These are phyloP conservation scores for Synanthedon andrenaeformis DNA, from an alignment of 2,888 invertebrate species.

Conservation along the genomic window DNA sequence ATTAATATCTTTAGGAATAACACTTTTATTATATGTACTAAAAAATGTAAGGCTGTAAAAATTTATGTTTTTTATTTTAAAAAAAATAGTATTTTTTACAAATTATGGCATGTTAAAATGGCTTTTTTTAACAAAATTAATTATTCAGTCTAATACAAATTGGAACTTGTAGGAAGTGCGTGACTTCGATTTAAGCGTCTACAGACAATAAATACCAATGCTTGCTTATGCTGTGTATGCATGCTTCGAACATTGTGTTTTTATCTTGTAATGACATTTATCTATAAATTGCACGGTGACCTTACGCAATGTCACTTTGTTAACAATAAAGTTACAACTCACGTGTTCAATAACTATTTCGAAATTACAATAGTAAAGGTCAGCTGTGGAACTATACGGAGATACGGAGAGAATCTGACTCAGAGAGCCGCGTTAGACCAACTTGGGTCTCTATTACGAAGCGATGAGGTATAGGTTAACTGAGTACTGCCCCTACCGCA, in stretches of 20 bases:
- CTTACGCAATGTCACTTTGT: constrained; percentile 34
- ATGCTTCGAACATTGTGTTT: constrained; percentile 23
- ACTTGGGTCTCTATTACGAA: background rate
- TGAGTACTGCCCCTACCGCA: too few species aligned
- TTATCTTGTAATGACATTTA: constrained; percentile 43
- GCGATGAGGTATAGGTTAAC: too few species aligned
- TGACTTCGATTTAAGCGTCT: constrained; percentile 6
- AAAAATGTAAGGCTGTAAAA: too few species aligned
- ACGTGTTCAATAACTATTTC: constrained; percentile 38
- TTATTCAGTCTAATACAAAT: too few species aligned
- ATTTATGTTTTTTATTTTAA: too few species aligned
- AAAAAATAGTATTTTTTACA: too few species aligned
- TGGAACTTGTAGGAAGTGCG: background rate
- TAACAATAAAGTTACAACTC: constrained; percentile 39
- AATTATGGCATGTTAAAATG: too few species aligned
- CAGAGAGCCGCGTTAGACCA: constrained; percentile 15
- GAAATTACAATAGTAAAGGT: constrained; percentile 43
- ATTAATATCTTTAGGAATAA: too few species aligned
- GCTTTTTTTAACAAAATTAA: too few species aligned
- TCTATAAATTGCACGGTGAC: constrained; percentile 25
- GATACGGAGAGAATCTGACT: constrained; percentile 7
- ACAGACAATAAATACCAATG: constrained; percentile 7
- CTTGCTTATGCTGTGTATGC: constrained; percentile 5
- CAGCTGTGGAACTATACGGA: constrained; percentile 10
- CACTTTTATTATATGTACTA: too few species aligned